A percentile compares a stretch with the other conserved stretches of the same genome.
phyloP scores from a whole-genome alignment of 2,797 vertebrate genomes.

The Poliocrania exsul region DNA sequence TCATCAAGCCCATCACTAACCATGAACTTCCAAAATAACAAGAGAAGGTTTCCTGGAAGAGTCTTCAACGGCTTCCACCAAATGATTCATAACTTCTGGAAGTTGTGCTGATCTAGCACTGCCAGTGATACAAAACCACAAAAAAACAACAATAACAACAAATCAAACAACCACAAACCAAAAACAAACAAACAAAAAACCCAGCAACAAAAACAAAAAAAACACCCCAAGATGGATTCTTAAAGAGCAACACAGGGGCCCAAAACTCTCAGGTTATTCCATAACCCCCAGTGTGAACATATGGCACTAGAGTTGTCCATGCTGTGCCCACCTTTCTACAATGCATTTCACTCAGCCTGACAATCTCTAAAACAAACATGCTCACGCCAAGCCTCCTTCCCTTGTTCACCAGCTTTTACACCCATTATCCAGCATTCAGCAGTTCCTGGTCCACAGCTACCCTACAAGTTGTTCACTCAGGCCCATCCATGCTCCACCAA shows the following conservation, averaged over 20 bases:
- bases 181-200: neutral
- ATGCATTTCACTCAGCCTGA: neutral
- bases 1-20: neutral
- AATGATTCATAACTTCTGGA: neutral
- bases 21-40: neutral
- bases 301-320: neutral
- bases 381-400: neutral
- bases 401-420: neutral
- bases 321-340: neutral
- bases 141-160: neutral
- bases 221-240: neutral
- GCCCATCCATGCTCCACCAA: neutral
- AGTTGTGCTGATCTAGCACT: neutral
- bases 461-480: neutral
- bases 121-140: neutral
- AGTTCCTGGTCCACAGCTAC: neutral
- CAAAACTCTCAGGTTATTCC: neutral
- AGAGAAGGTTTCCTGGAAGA: neutral
- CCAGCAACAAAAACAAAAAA: neutral
- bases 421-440: neutral
- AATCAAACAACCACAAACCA: neutral
- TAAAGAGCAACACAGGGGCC: neutral
- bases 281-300: neutral
- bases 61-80: neutral
- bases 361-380: neutral